These are phyloP conservation scores for Tholera decimalis DNA, from an alignment of 2,888 invertebrate species.

Conservation along the genomic window DNA sequence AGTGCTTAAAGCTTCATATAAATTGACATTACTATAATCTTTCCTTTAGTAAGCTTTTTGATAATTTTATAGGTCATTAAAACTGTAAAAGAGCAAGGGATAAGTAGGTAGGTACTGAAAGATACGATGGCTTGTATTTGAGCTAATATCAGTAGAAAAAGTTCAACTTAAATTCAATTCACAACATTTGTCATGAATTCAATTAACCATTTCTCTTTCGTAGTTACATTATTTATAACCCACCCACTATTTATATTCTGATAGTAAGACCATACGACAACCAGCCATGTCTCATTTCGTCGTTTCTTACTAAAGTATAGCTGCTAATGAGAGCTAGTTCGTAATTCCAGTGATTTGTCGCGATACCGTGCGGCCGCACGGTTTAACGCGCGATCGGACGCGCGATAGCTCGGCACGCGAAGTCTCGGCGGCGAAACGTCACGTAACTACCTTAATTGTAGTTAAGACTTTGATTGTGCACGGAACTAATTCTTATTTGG, in stretches of 20 bases:
- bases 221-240: conserved; percentile 48
- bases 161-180: conserved; percentile 2
- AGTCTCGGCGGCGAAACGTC: conserved; percentile 48
- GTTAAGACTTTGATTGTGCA: conserved; percentile 65
- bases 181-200: conserved; percentile 33
- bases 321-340: conserved; percentile 82
- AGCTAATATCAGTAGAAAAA: neutral
- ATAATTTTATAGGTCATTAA: neutral
- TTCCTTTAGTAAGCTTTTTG: neutral
- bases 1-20: conserved; percentile 6
- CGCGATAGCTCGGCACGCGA: conserved; percentile 67
- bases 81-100: neutral
- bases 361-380: conserved; percentile 71
- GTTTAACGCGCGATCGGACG: conserved; percentile 55
- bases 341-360: conserved; percentile 86
- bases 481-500: conserved; percentile 71
- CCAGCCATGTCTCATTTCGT: conserved; percentile 64
- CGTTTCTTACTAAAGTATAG: conserved; percentile 77
- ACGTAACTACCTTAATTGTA: conserved; percentile 71
- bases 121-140: neutral
- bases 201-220: conserved; percentile 49
- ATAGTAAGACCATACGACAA: conserved; percentile 56
- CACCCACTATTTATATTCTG: conserved; percentile 47
- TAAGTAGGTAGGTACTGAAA: neutral
- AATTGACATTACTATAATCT: conserved; percentile 14